A percentile compares a stretch with the other conserved stretches of the same genome.
These are phyloP conservation scores for Apodemia duryi DNA, from an alignment of 2,888 invertebrate species.

Conservation along the genomic window DNA sequence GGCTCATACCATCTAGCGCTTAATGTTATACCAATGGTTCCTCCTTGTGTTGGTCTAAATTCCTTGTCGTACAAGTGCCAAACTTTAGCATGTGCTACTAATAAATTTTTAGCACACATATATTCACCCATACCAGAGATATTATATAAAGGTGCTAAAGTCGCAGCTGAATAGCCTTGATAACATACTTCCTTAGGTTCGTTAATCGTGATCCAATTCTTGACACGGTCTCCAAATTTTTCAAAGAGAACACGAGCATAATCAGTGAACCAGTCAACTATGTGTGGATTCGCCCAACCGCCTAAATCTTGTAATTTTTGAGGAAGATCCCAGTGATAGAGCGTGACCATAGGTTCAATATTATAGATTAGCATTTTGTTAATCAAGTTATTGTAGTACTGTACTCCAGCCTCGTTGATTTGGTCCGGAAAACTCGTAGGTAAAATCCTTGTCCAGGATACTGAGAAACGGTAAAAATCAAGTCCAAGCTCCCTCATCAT, in stretches of 20 bases:
- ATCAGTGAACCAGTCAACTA: constrained; percentile 69
- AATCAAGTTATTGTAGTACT: constrained; percentile 80
- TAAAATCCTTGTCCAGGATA: constrained; percentile 83
- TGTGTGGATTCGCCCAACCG: constrained; percentile 72
- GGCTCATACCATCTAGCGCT: constrained; percentile 46
- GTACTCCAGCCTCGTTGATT: constrained; percentile 74
- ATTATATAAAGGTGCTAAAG: constrained; percentile 40
- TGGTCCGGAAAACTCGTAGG: constrained; percentile 73
- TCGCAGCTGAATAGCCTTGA: constrained; percentile 51
- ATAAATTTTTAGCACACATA: constrained; percentile 57
- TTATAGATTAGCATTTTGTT: constrained; percentile 69
- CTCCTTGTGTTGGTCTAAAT: constrained; percentile 39
- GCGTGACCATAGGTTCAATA: constrained; percentile 75
- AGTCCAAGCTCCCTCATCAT: constrained; percentile 62
- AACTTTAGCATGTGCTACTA: constrained; percentile 67
- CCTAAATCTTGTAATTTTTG: constrained; percentile 64
- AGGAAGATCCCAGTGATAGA: constrained; percentile 80
- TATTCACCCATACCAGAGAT: constrained; percentile 57
- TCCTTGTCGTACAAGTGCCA: constrained; percentile 47
- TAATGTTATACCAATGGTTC: constrained; percentile 35
- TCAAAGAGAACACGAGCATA: constrained; percentile 64
- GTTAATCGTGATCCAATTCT: constrained; percentile 73
- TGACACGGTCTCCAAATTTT: constrained; percentile 56
- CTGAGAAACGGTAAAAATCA: constrained; percentile 78
- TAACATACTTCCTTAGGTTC: constrained; percentile 54